Evolutionary conservation across 1,140 invertebrate species (phyloP), one percentile per base, ranked within the genome.

Genomic region (Drosophila watanabei): DNA sequence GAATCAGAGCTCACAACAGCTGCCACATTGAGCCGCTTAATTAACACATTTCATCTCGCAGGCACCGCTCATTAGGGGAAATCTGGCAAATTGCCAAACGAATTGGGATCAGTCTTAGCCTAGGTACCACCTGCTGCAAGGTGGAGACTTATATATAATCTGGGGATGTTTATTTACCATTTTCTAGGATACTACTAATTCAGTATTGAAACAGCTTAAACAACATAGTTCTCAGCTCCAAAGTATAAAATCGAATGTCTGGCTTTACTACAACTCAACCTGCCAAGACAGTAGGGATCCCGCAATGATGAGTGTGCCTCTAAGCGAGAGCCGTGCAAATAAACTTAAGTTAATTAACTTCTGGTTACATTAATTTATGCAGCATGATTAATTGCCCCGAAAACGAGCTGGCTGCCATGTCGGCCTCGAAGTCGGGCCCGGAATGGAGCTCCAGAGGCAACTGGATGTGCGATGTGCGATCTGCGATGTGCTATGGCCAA

Each of bases 261-360:
- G 30, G 14, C 14, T 28, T 14, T 32, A 13, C 46, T 14, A 13
- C 5, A 18, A 32, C 6, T 49, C 7, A 33, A 20, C 0, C 30
- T 51, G 45, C 51, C 20, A 24, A 6, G 18, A 30, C 14, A 37
- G 30, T 35, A 33, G 30, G 35, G 28, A 39, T 43, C 18, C 57
- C 49, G 30, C 35, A 61, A 52, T 73, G 71, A 39, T 61, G 68
- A 73, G 68, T 72, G 68, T 60, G 70, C 45, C 71, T 61, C 56
- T 52, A 58, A 72, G 57, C 72, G 77, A 83, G 72, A 61, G 60
- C 82, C 77, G 70, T 66, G 77, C 87, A 90, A 90, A 90, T 90
- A 90, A 90, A 91, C 82, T 77, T 80, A 70, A 82, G 87, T 90
- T 90, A 90, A 90, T 90, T 90, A 90, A 86, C 86, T 82, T 60